phyloP scores from a whole-genome alignment of 2,888 invertebrate genomes.

The Sepiola atlantica region DNA sequence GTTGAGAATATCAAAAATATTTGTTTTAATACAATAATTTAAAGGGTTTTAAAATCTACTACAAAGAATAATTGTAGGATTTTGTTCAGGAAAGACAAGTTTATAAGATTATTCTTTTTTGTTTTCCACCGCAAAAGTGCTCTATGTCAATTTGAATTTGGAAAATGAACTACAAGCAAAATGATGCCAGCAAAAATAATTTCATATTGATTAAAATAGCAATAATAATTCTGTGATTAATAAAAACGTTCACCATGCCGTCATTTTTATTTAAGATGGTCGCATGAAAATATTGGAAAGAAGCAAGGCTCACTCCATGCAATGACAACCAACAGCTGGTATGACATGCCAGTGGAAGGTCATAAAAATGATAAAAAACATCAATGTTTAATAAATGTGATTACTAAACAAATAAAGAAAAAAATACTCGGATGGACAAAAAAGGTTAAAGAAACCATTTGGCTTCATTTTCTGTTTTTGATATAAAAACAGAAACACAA shows the following conservation, averaged over 20 bases:
- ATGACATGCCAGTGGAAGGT: background rate
- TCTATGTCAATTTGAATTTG: background rate
- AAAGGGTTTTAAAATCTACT: background rate
- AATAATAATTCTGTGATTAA: background rate
- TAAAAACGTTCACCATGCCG: background rate
- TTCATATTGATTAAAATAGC: background rate
- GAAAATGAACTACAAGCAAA: background rate
- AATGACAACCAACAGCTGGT: background rate
- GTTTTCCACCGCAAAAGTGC: background rate
- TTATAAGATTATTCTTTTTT: background rate
- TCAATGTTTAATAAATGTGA: background rate
- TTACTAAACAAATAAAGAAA: background rate
- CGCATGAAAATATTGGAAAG: constrained; percentile 8
- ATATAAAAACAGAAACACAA: background rate
- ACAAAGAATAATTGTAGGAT: background rate
- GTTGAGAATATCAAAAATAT: background rate
- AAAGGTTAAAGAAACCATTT: background rate
- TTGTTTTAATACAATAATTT: background rate
- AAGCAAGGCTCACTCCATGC: constrained; percentile 35
- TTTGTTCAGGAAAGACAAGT: background rate
- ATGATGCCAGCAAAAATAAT: background rate
- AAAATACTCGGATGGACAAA: background rate
- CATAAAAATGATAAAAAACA: background rate
- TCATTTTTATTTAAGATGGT: background rate
- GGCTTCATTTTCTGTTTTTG: background rate